These are phyloP conservation scores for Sitta carolinensis DNA, from an alignment of 2,797 vertebrate species.

Conservation along the genomic window DNA sequence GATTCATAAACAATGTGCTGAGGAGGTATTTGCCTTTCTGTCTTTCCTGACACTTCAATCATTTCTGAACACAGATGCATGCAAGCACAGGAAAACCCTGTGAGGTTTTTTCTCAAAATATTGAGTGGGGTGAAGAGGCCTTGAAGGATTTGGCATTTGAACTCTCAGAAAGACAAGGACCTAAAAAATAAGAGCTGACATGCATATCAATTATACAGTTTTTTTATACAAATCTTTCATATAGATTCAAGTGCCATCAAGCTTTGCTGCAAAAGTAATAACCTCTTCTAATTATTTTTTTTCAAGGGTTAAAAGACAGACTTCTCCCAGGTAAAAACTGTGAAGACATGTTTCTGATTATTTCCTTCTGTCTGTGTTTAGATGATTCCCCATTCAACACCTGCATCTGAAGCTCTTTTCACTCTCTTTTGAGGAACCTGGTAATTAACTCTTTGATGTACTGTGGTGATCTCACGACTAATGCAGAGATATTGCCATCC, in stretches of 20 bases:
- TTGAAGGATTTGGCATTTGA: neutral
- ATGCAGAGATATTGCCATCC: neutral
- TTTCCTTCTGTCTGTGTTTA: neutral
- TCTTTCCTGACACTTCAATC: neutral
- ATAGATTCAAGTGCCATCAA: neutral
- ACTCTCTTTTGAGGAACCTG: neutral
- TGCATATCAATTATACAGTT: neutral
- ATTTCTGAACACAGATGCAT: neutral
- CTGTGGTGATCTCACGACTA: neutral
- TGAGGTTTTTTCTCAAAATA: neutral
- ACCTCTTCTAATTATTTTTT: accelerated
- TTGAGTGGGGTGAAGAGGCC: neutral
- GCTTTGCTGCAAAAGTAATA: neutral
- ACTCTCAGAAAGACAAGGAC: neutral
- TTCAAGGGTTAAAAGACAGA: neutral
- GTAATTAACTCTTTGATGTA: neutral
- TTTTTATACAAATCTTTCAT: neutral
- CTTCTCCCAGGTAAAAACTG: neutral
- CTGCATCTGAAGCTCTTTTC: neutral
- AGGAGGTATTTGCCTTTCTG: neutral
- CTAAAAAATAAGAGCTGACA: neutral
- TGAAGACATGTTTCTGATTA: neutral
- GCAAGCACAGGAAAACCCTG: accelerated
- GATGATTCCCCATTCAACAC: neutral
- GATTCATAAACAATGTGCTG: neutral